These are phyloP conservation scores for Odocoileus virginianus DNA, from an alignment of 2,113 vertebrate genomes.

Conservation along the genomic window DNA sequence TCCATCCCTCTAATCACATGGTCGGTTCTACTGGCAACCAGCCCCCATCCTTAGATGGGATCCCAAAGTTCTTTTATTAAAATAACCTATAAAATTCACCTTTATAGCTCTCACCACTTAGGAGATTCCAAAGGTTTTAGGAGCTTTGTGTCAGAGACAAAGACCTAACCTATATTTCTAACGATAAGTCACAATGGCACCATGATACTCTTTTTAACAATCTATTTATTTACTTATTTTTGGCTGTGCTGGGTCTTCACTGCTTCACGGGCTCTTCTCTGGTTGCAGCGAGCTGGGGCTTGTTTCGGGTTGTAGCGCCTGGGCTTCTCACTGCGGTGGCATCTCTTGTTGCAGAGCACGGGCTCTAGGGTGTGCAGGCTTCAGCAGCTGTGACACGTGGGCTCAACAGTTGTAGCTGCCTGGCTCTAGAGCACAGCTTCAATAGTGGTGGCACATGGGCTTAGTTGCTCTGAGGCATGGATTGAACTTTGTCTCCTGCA, in stretches of 20 bases:
- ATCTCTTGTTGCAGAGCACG: neutral
- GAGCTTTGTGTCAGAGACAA: neutral
- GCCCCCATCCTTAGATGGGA: neutral
- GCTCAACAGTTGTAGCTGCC: neutral
- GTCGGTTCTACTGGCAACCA: neutral
- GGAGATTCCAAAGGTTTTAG: neutral
- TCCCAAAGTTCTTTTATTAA: neutral
- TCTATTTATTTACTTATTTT: neutral
- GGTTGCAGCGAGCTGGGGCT: neutral
- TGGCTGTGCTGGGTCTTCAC: neutral
- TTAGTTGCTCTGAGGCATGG: neutral
- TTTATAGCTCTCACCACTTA: neutral
- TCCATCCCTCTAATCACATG: neutral
- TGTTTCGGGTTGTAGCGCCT: neutral
- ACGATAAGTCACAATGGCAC: neutral
- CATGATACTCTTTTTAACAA: neutral
- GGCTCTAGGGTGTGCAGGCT: neutral
- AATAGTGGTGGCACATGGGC: neutral
- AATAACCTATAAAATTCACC: neutral
- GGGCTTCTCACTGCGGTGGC: neutral
- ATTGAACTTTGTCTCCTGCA: neutral
- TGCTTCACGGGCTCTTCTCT: neutral
- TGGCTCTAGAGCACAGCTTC: neutral
- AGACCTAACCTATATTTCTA: neutral
- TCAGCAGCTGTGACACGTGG: neutral